Percentiles rank a stretch among this genome's conserved stretches.
Conservation (phyloP, 2,888 invertebrate species). For the Elmis aenea region DNA sequence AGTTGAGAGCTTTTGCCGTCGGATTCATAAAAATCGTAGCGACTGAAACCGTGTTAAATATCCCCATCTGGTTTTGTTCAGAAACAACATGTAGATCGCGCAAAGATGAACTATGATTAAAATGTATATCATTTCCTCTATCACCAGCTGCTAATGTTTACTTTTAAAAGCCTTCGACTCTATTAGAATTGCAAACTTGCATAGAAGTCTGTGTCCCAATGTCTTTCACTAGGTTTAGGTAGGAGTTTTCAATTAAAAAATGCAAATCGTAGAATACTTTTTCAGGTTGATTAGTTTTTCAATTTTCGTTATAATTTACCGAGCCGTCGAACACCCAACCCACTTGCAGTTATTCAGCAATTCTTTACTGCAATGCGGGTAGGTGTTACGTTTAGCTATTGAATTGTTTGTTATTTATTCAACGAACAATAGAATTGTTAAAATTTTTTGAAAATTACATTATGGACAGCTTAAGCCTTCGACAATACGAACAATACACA, state of each 20-base stretch:
- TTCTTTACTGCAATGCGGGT: slow-evolving; percentile 19
- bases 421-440: slow-evolving; percentile 21
- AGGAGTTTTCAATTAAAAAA: slow-evolving; percentile 21
- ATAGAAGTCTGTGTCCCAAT: slow-evolving; percentile 33
- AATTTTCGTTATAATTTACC: slow-evolving; percentile 16
- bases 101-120: slow-evolving; percentile 6
- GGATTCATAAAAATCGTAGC: too few species aligned
- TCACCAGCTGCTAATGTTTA: slow-evolving; percentile 9
- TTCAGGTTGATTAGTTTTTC: slow-evolving; percentile 5
- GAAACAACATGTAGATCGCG: slow-evolving; percentile 8
- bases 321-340: slow-evolving; percentile 18
- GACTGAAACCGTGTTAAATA: too few species aligned
- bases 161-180: slow-evolving; percentile 10
- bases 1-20: too few species aligned
- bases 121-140: slow-evolving; percentile 8
- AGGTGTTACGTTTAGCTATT: slow-evolving; percentile 19
- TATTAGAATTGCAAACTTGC: slow-evolving; percentile 12
- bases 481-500: slow-evolving; percentile 16
- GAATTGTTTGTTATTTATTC: slow-evolving; percentile 18
- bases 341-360: slow-evolving; percentile 16
- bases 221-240: slow-evolving; percentile 40
- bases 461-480: slow-evolving; percentile 2
- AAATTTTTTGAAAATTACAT: slow-evolving; percentile 14
- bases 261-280: slow-evolving; percentile 8
- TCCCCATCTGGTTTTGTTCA: too few species aligned